A percentile compares a stretch with the other conserved stretches of the same genome.
Conservation (phyloP, 1,140 invertebrate species). For the Coelopa frigida region DNA sequence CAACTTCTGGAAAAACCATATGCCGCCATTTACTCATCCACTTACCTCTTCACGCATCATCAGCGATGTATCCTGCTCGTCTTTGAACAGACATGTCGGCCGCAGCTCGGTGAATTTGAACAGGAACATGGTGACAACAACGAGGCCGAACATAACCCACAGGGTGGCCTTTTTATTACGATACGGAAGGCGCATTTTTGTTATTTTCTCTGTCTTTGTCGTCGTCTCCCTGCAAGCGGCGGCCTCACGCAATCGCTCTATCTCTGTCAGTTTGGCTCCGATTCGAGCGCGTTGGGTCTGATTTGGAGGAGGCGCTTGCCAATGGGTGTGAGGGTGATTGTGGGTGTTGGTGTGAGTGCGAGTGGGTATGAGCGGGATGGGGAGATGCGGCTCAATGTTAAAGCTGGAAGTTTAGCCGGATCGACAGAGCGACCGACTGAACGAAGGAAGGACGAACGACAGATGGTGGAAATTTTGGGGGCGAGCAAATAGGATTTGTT, state of each 20-base stretch:
- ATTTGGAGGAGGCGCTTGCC: not conserved
- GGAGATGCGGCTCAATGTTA: not conserved
- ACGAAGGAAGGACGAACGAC: too few species aligned
- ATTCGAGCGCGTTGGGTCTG: not conserved
- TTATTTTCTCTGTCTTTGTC: not conserved
- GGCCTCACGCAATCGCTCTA: not conserved
- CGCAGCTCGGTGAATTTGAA: conserved; percentile 43
- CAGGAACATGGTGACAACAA: conserved; percentile 43
- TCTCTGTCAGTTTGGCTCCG: not conserved
- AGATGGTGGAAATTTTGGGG: too few species aligned
- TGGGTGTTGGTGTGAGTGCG: not conserved
- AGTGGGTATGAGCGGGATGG: not conserved
- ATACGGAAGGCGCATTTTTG: conserved; percentile 39
- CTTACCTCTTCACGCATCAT: conserved; percentile 41
- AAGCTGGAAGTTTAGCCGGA: not conserved
- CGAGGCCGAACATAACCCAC: conserved; percentile 38
- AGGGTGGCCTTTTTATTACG: conserved; percentile 40
- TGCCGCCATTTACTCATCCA: too few species aligned
- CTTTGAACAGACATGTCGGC: conserved; percentile 40
- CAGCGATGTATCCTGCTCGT: conserved; percentile 31
- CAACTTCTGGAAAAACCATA: too few species aligned
- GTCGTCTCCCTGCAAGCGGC: not conserved
- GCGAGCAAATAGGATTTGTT: too few species aligned
- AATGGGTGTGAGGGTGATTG: not conserved
- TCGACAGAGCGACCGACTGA: too few species aligned